Percentiles rank a stretch among this genome's conserved stretches.
These are phyloP conservation scores for Papilio gigon DNA, from an alignment of 2,888 invertebrate species.

Conservation along the genomic window DNA sequence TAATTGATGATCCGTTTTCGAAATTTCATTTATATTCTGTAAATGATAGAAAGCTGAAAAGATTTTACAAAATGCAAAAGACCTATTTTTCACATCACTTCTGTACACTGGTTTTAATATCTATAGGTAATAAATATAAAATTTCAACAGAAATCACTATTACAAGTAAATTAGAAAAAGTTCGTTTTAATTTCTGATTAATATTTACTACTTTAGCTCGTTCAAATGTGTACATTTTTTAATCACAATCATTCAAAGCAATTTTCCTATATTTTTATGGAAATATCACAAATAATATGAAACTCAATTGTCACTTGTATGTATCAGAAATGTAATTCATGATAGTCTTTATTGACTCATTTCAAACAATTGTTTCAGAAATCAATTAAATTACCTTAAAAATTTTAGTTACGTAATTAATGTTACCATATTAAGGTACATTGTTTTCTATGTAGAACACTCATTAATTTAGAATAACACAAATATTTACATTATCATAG, in stretches of 20 bases:
- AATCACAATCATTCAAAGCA: too few species aligned
- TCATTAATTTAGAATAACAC: not conserved
- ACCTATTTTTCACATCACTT: too few species aligned
- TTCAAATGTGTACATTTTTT: too few species aligned
- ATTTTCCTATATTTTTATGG: not conserved
- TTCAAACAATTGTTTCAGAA: not conserved
- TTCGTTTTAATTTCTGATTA: too few species aligned
- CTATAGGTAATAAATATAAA: not conserved
- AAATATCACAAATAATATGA: not conserved
- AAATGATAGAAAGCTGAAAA: too few species aligned
- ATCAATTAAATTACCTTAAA: not conserved
- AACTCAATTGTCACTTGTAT: not conserved
- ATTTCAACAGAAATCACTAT: not conserved
- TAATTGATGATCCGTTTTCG: too few species aligned
- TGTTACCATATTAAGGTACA: not conserved
- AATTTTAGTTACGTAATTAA: not conserved
- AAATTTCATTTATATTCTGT: too few species aligned
- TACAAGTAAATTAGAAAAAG: too few species aligned
- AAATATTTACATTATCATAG: constrained; percentile 7
- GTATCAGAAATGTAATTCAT: not conserved
- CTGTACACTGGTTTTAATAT: too few species aligned
- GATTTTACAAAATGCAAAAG: too few species aligned
- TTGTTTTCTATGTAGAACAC: not conserved
- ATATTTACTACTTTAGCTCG: too few species aligned
- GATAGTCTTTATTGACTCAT: not conserved